Evolutionary conservation across 2,888 invertebrate genomes (phyloP).

Genomic region (Lepeophtheirus nordmannii): DNA sequence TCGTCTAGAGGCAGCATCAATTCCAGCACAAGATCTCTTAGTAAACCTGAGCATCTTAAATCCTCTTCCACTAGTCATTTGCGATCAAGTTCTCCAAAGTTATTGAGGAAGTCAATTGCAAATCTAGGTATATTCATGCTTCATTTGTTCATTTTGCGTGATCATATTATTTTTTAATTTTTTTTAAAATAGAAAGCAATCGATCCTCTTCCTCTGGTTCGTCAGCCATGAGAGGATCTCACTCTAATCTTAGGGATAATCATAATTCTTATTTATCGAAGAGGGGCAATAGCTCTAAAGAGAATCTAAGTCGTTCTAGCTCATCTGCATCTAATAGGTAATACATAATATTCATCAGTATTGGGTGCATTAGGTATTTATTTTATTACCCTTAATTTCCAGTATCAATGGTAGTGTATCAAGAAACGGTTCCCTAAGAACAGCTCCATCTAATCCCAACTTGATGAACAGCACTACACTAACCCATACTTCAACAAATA

Average conservation of each 20-base stretch:
- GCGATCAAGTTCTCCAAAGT: constrained; percentile 11
- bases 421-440: neutral
- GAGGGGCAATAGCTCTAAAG: constrained; percentile 17
- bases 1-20: constrained; percentile 12
- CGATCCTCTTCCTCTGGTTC: neutral
- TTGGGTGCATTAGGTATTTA: neutral
- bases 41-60: constrained; percentile 6
- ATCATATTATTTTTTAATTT: neutral
- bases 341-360: neutral
- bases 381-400: too few species aligned
- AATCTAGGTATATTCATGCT: constrained; percentile 4
- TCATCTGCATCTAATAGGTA: constrained; percentile 23
- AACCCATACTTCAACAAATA: neutral
- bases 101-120: constrained; percentile 1
- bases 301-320: constrained; percentile 24
- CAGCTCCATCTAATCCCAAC: neutral
- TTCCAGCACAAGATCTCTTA: constrained; percentile 19
- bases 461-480: neutral
- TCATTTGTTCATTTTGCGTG: neutral
- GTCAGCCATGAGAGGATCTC: constrained; percentile 2
- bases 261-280: constrained; percentile 4
- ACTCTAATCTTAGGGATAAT: constrained; percentile 1
- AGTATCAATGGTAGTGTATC: neutral
- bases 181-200: neutral
- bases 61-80: neutral